Base-by-base conservation (phyloP, 2,888 invertebrate species). In the Geotrupes spiniger region DNA sequence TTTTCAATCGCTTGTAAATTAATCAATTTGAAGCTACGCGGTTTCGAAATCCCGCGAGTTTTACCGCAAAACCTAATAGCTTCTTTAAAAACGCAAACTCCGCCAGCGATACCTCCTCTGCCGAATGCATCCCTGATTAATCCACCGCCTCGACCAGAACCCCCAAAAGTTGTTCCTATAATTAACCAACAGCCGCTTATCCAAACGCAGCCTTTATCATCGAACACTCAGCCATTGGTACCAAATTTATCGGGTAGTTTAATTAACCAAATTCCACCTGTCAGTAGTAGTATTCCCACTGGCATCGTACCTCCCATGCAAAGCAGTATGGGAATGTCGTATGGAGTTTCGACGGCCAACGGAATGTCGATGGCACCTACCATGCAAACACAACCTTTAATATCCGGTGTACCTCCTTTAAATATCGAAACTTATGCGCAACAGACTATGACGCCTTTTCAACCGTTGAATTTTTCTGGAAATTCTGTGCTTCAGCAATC, bases 1-100 rank as follows among this genome's bases (percentile, higher is more conserved):
- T 99, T 98, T 74, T 94, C 94, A 58, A 93, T 99, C 62, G 98
- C 99, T 39, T 97, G 98, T 79, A 96, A 96, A 79, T 77, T 82
- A 56, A 95, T 96, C 46, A 93, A 91, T 66, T 79, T 96, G 53
- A 96, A 95, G 74, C 76, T 99, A 9, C 86, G 93, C 44, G 94
- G 95, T 2, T 84, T 89, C 63, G 94, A 96, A 68, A 80, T 98
- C 42, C 98, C 98, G 0, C 87, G 88, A 67, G 76, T 78, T 1
- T 76, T 99, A 58, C 98, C 98, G 10, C 85, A 87, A 2, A 78
- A 83, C 5, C 65, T 92, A 4, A 66, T 90, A 8, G 79, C 83
- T 4, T 88, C 89, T 1, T 69, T 89, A 5, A 81, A 80, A 64
- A 70, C 72, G 5, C 74, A 73, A n/a, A 67, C 63, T 43, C 67